Base-by-base conservation (phyloP, 2,888 invertebrate species). In the Proisotoma minuta region DNA sequence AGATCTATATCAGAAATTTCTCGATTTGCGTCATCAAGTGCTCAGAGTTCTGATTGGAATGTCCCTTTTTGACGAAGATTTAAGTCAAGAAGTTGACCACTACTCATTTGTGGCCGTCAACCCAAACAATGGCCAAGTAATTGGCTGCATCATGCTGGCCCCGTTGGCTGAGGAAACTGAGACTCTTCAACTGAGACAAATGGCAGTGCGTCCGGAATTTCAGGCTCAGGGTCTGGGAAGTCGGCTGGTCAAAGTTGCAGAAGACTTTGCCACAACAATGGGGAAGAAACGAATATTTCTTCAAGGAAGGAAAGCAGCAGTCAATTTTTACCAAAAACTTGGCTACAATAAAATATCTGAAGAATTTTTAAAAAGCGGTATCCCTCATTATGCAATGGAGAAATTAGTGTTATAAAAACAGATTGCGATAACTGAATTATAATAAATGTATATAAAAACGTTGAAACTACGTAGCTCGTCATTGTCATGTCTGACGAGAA, bases 31-130 rank as follows among this genome's bases (percentile, higher is more conserved):
- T 4, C 59, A 65, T 28, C 54, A 65, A 56, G 39, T 65, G 12
- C 62, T 65, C 28, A 29, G 59, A 12, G 5, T 52, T n/a, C 65
- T 62, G 49, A 62, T 65, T 22, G 65, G 65, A 5, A 54, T 56
- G 58, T 57, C 58, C 50, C 34, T 65, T 18, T 65, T 62, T 57
- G 57, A 58, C 50, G 65, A 65, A 27, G 65, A 65, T 27, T 57
- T 65, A 51, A 57, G 56, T 48, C 56, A 62, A 62, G 65, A 65
- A 56, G 57, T 48, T 22, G 43, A 65, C 40, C 52, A 62, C 22
- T 26, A 59, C 22, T 39, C 29, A n/a, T 20, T 65, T 26, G 57
- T 47, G 23, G 65, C 65, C 53, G 18, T 54, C 20, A 5, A 5
- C 5, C 43, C 15, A 43, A 43, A 50, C 23, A 20, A 50, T 3